Conservation (phyloP, 1,140 invertebrate species). For the Idris sp. region DNA sequence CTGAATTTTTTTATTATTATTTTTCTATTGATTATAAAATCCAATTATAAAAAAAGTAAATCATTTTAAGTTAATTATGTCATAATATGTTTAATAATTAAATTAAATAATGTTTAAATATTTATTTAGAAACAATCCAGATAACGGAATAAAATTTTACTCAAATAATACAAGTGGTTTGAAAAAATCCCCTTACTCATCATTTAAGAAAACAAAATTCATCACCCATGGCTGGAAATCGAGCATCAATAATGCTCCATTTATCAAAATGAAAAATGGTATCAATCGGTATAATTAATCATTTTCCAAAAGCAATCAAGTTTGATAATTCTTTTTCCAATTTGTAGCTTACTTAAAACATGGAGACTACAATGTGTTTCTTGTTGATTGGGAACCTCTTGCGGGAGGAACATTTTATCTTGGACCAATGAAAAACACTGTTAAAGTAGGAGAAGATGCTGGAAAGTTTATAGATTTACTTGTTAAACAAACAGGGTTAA, state of each 20-base stretch:
- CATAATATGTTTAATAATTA: too few species aligned
- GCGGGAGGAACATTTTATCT: constrained; percentile 83
- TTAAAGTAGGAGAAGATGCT: constrained; percentile 81
- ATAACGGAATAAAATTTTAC: constrained; percentile 68
- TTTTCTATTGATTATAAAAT: too few species aligned
- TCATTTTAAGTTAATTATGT: not conserved
- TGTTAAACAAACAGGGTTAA: constrained; percentile 76
- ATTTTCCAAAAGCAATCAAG: too few species aligned
- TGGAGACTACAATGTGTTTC: constrained; percentile 82
- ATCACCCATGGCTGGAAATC: constrained; percentile 88
- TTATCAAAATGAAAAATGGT: constrained; percentile 73
- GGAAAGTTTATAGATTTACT: constrained; percentile 82
- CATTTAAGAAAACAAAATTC: constrained; percentile 80
- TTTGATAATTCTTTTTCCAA: not conserved
- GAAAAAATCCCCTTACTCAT: constrained; percentile 78
- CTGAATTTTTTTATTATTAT: too few species aligned
- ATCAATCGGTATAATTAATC: constrained; percentile 5
- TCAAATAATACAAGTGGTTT: constrained; percentile 68
- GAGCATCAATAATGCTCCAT: constrained; percentile 70
- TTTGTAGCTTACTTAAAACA: constrained; percentile 80
- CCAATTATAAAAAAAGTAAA: constrained; percentile 1
- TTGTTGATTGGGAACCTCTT: constrained; percentile 83
- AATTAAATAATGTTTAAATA: not conserved
- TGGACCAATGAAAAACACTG: constrained; percentile 81
- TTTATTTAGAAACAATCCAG: constrained; percentile 66